These are phyloP conservation scores for Sarcophaga rosellei DNA, from an alignment of 2,888 invertebrate genomes.

Conservation along the genomic window DNA sequence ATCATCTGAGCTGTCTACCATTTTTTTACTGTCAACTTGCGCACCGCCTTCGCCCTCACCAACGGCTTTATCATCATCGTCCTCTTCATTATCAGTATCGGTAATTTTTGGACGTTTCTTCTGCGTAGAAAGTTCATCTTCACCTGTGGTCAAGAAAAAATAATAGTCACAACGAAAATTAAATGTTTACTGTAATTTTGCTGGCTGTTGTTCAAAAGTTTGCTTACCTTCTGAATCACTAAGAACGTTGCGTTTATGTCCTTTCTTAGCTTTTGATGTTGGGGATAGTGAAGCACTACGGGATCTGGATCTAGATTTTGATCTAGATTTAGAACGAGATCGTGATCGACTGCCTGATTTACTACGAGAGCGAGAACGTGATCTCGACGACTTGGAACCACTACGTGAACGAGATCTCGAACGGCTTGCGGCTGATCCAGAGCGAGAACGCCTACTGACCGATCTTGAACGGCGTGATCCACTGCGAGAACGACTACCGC, in stretches of 20 bases:
- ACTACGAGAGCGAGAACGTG: conserved; percentile 71
- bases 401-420: conserved; percentile 71
- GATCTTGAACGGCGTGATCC: conserved; percentile 67
- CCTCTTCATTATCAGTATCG: conserved; percentile 84
- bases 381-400: conserved; percentile 69
- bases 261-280: conserved; percentile 67
- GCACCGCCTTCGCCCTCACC: conserved; percentile 63
- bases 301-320: conserved; percentile 55
- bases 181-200: no score
- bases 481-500: conserved; percentile 71
- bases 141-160: conserved; percentile 45
- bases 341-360: conserved; percentile 72
- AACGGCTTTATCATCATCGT: conserved; percentile 73
- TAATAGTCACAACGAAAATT: neutral
- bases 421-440: conserved; percentile 68
- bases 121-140: conserved; percentile 71
- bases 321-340: conserved; percentile 56
- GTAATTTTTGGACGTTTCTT: conserved; percentile 83
- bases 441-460: conserved; percentile 36
- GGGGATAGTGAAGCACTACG: conserved; percentile 65
- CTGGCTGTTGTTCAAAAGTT: neutral
- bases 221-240: conserved; percentile 85
- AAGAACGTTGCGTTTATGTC: conserved; percentile 78
- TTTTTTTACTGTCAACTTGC: conserved; percentile 73
- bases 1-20: conserved; percentile 83